Base-by-base conservation (phyloP, 2,113 vertebrate genomes). In the Catharus bicknelli region DNA sequence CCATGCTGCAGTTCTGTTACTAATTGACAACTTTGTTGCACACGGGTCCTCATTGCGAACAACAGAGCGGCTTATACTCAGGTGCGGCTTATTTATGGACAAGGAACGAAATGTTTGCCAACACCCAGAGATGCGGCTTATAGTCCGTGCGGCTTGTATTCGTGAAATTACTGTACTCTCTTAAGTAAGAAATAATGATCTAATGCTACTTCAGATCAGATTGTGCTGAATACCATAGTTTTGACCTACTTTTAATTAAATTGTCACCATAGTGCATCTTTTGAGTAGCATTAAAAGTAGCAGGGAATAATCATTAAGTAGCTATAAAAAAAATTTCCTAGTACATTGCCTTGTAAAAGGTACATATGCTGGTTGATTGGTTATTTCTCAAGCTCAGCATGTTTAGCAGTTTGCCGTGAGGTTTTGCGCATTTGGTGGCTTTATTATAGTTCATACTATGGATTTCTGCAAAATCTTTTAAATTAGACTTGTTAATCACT, bases 401-500 rank as follows among this genome's bases (percentile, higher is more conserved):
- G 1, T 72, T 84, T 17, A 61, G 48, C 43, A 63, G 36, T 83
- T 75, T 76, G 15, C 43, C 18, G 7, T 20, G 45, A 63, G 6
- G 30, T 87, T 75, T 85, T 90, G 13, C 16, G 43, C 27, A 59
- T 84, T 68, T 64, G 20, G 29, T 79, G 58, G 59, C 27, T 77
- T 51, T 36, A 61, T 59, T 80, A 32, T 19, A 75, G 48, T 51
- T 70, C 18, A 58, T 75, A n/a, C 62, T 80, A 30, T n/a, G 63
- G 50, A n/a, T 84, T 84, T 87, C 82, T 81, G 85, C 64, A 81
- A 89, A 94, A 94, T 74, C 21, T 69, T 84, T 47, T 69, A 54
- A 79, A 36, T 59, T 50, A 86, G 57, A 51, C 36, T 61, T 51
- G 21, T 68, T 69, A 67, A 43, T 86, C 13, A 72, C 7, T 82